phyloP scores from a whole-genome alignment of 2,113 vertebrate genomes.

The Meriones unguiculatus region DNA sequence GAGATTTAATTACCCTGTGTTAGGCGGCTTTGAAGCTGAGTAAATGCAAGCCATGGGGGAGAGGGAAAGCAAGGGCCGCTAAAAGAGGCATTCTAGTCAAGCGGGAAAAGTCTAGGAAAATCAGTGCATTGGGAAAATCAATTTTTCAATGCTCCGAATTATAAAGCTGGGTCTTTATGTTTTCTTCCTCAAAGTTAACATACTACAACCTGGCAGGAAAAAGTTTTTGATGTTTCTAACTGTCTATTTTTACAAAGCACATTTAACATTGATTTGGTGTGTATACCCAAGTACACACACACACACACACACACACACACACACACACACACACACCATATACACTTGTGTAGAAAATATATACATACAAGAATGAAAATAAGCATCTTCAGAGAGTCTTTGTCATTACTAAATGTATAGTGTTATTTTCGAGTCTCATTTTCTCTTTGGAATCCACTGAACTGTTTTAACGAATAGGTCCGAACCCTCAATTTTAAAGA shows the following conservation, averaged over 20 bases:
- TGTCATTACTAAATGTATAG: not conserved
- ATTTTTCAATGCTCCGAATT: not conserved
- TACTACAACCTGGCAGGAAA: not conserved
- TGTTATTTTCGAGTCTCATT: not conserved
- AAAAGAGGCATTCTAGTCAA: not conserved
- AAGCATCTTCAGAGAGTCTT: slow-evolving; percentile 8
- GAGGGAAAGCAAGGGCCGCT: not conserved
- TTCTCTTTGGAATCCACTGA: not conserved
- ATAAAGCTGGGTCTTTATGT: slow-evolving; percentile 4
- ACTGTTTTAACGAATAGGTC: slow-evolving; percentile 42
- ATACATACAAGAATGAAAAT: not conserved
- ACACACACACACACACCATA: not conserved
- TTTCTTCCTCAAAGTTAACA: slow-evolving; percentile 53
- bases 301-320: not conserved
- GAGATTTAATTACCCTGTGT: slow-evolving; percentile 61
- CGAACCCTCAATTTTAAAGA: slow-evolving; percentile 31
- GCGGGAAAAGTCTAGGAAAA: not conserved
- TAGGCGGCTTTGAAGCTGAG: not conserved
- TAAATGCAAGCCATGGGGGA: slow-evolving; percentile 45
- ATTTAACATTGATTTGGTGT: not conserved
- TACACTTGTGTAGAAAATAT: not conserved
- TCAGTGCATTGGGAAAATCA: not conserved
- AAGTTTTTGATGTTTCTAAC: slow-evolving; percentile 45
- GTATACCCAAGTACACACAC: not conserved
- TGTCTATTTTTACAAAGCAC: slow-evolving; percentile 1